These are phyloP conservation scores for Pipistrellus pygmaeus DNA, from an alignment of 2,797 vertebrate species.

Conservation along the genomic window DNA sequence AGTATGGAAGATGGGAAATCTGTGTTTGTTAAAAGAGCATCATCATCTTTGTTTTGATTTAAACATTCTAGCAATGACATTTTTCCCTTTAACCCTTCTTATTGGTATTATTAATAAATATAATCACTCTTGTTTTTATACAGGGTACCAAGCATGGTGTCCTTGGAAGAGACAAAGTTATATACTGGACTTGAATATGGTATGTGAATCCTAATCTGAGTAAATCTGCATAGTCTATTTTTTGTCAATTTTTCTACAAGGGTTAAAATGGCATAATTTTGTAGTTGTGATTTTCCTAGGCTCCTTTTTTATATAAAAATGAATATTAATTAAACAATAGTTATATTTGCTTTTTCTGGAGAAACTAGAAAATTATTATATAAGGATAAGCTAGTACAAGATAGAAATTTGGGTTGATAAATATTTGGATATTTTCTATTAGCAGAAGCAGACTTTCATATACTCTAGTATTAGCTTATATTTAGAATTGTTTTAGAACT, in stretches of 20 bases:
- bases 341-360: conserved; percentile 39
- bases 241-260: background rate
- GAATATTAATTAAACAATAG: background rate
- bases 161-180: conserved; percentile 94
- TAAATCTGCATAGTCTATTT: background rate
- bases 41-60: conserved; percentile 59
- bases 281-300: background rate
- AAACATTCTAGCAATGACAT: conserved; percentile 27
- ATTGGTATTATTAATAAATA: conserved; percentile 65
- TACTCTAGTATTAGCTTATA: background rate
- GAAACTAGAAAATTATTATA: conserved; percentile 18
- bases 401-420: background rate
- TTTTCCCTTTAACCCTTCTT: background rate
- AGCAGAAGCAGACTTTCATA: background rate
- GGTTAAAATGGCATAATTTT: conserved; percentile 29
- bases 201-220: conserved; percentile 84
- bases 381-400: conserved; percentile 35
- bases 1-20: conserved; percentile 45
- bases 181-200: conserved; percentile 95
- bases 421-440: background rate
- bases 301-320: conserved; percentile 27
- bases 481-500: conserved; percentile 19
- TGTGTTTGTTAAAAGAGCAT: conserved; percentile 49
- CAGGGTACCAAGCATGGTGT: conserved; percentile 96
- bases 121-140: conserved; percentile 79